Evolutionary conservation across 2,888 invertebrate genomes (phyloP).

Genomic region (Pherbina coryleti): DNA sequence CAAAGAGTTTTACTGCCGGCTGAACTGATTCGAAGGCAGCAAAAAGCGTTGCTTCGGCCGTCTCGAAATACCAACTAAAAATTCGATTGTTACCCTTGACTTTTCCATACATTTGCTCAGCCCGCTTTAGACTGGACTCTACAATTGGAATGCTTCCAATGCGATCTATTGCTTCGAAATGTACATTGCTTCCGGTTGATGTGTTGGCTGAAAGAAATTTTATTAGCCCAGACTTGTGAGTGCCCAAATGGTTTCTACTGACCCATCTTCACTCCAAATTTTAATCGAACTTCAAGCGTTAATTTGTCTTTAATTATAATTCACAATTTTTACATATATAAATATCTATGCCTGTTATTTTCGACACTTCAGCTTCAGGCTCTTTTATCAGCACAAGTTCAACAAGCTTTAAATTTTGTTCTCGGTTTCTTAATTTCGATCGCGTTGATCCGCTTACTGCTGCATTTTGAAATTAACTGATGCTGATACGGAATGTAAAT

Average conservation of each 20-base stretch:
- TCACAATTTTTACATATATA: background rate
- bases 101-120: conserved; percentile 79
- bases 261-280: background rate
- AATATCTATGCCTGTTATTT: background rate
- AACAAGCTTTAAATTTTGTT: background rate
- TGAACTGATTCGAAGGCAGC: conserved; percentile 80
- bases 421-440: background rate
- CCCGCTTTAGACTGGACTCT: conserved; percentile 81
- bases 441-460: background rate
- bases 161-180: conserved; percentile 80
- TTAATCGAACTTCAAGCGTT: background rate
- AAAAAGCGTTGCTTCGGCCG: conserved; percentile 81
- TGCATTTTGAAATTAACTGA: conserved; percentile 10
- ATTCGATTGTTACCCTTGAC: conserved; percentile 83
- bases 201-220: conserved; percentile 51
- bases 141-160: conserved; percentile 86
- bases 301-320: background rate
- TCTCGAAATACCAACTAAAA: conserved; percentile 81
- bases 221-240: background rate
- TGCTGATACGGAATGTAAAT: background rate
- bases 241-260: background rate
- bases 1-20: conserved; percentile 80
- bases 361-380: background rate
- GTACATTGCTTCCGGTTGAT: conserved; percentile 62
- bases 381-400: background rate